Evolutionary conservation across 2,797 vertebrate genomes (phyloP), one percentile per base, ranked within the genome.

Genomic region (Zalophus californianus): DNA sequence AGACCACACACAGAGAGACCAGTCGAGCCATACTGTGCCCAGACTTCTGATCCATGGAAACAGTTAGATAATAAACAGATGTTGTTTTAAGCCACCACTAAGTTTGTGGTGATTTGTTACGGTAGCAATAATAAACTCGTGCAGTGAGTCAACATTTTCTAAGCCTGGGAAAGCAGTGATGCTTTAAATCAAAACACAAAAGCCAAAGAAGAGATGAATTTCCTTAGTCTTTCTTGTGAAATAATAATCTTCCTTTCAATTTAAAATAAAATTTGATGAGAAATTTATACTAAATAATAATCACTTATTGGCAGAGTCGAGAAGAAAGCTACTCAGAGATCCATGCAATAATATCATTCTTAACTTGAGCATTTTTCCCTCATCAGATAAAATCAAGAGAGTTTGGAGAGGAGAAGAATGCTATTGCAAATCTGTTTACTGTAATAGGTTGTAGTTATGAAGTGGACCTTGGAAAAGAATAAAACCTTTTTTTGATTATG

Each of bases 251-350:
- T 91, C 16, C 29, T 90, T 95, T 48, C n/a, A 90, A 56, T 54
- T 95, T 92, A 29, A 88, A 80, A 88, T 56, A 48, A 93, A 93
- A 95, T 60, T 48, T 92, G 8, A 83, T 68, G 3, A 88, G 72
- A 64, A 66, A 12, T 66, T 79, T 48, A 25, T 1, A 54, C 56
- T 85, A 83, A 89, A 83, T 48, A 25, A 90, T 68, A 72, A 52
- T 72, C 35, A n/a, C 13, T 77, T 56, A 50, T 58, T 20, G 52
- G 38, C 23, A 56, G 41, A 52, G 52, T 91, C 58, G 56, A 86
- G 70, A 94, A 97, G 50, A 95, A 85, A 77, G 38, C 4, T 75
- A 86, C 20, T 90, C 58, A 13, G 38, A 68, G 29, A 13, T 72
- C 60, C 75, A 44, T 52, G 23, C 3, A 86, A 60, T 1, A 16